Base-by-base conservation (phyloP, 2,888 invertebrate genomes). In the Heliconius hortense region DNA sequence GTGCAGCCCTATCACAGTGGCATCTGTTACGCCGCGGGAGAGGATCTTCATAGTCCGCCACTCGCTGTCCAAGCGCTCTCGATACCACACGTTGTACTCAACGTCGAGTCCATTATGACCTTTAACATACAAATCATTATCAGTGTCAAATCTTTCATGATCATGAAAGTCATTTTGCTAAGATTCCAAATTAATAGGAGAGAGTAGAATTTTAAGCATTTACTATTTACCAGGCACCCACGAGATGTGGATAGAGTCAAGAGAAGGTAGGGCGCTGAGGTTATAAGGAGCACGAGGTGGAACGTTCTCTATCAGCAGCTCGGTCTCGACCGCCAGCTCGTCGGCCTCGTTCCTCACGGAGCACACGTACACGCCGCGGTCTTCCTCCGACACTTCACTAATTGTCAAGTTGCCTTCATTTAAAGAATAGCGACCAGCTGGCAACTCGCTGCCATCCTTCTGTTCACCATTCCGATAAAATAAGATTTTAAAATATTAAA, bases 261-360 rank as follows among this genome's bases (percentile, higher is more conserved):
- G 94, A 0, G 96, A 95, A 73, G 97, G 96, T 78, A 96, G 96
- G 31, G 97, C 98, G 31, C 96, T 95, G 64, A 99, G 95, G 91
- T 97, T 97, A 90, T 97, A 96, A 0, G 98, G 98, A 24, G 98
- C 98, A 84, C 98, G 96, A n/a, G 98, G 98, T 39, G 98, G 96
- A 72, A 97, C 96, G 87, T 97, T 98, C 92, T 97, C 96, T 68
- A 98, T 96, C 88, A 97, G 95, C 77, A 98, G 93, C 92, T 97
- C 97, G 0, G 97, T 96, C 90, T 97, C 97, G 1, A 96, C 95
- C 35, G 95, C 95, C 69, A 98, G 96, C n/a, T 97, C 96, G 66
- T 97, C 97, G 8, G 98, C 98, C 84, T 97, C 97, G 92, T 98
- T 98, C 82, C 96, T 96, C 2, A 97, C 97, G 70, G 96, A 95